A percentile compares a stretch with the other conserved stretches of the same genome.
These are phyloP conservation scores for Lasaia peninsularis DNA, from an alignment of 1,140 invertebrate genomes.

Conservation along the genomic window DNA sequence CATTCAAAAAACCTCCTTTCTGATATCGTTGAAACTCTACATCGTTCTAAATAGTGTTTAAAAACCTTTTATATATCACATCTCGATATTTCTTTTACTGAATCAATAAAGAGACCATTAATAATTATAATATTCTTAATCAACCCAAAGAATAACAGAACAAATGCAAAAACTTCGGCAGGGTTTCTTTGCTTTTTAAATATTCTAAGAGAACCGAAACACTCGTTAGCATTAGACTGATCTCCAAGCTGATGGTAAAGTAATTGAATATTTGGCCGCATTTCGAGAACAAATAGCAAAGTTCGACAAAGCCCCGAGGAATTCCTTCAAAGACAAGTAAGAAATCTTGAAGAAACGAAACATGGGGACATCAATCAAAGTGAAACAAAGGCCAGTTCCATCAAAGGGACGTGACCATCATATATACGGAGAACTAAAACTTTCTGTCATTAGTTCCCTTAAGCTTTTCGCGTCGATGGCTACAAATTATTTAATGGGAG, in stretches of 20 bases:
- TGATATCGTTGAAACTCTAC: no score
- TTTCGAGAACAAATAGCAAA: constrained; percentile 34
- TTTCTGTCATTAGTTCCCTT: constrained; percentile 39
- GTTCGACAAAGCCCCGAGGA: constrained; percentile 34
- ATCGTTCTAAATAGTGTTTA: no score
- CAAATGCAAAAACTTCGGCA: no score
- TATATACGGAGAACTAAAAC: constrained; percentile 30
- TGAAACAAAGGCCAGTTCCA: constrained; percentile 43
- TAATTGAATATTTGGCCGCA: constrained; percentile 34
- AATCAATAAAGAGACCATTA: no score
- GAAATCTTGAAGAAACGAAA: constrained; percentile 44
- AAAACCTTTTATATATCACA: no score
- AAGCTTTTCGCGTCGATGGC: constrained; percentile 27
- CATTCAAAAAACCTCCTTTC: no score
- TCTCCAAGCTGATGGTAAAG: constrained; percentile 31
- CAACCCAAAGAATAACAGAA: no score
- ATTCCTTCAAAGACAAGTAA: constrained; percentile 35
- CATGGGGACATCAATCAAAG: constrained; percentile 55
- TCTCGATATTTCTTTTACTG: no score
- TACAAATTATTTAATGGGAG: constrained; percentile 11
- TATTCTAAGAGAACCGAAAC: background rate
- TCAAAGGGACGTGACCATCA: constrained; percentile 39
- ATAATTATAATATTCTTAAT: no score
- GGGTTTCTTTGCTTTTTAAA: background rate
- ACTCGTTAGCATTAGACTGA: constrained; percentile 37